These are phyloP conservation scores for Dioctria linearis DNA, from an alignment of 2,888 invertebrate genomes.

Conservation along the genomic window DNA sequence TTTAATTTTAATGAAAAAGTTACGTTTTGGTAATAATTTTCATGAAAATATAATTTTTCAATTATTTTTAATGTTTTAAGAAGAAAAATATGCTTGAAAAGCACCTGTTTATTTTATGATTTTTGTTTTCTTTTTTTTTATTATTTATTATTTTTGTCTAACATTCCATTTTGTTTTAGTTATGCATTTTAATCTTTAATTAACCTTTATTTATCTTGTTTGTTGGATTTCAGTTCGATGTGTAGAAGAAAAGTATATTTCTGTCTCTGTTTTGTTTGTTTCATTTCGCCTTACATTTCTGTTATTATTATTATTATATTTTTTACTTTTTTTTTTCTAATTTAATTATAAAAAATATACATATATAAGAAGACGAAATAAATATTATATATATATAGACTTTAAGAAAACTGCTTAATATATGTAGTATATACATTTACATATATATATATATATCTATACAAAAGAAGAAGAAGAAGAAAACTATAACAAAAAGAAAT, in stretches of 20 bases:
- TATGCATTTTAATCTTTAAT: not conserved
- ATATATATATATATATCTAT: not conserved
- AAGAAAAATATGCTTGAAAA: conserved; percentile 30
- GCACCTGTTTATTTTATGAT: conserved; percentile 23
- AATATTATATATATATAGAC: conserved; percentile 23
- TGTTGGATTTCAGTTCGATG: conserved; percentile 37
- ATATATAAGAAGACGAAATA: conserved; percentile 26
- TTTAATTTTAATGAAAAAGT: not conserved
- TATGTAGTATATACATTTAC: not conserved
- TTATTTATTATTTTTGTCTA: conserved; percentile 27
- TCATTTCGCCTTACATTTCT: not conserved
- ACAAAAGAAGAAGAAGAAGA: conserved; percentile 12
- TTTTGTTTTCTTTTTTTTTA: conserved; percentile 6
- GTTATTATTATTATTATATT: not conserved
- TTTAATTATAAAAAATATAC: not conserved
- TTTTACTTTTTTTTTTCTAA: not conserved
- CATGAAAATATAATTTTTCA: not conserved
- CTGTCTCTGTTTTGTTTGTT: not conserved
- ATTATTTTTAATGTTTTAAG: conserved; percentile 4
- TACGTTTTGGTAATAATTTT: not conserved
- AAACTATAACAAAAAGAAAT: conserved; percentile 37
- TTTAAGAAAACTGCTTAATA: conserved; percentile 47
- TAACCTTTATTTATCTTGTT: conserved; percentile 21
- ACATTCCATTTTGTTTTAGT: conserved; percentile 50
- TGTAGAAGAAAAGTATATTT: not conserved